phyloP scores from a whole-genome alignment of 2,888 invertebrate species.

The Morpho achilles region DNA sequence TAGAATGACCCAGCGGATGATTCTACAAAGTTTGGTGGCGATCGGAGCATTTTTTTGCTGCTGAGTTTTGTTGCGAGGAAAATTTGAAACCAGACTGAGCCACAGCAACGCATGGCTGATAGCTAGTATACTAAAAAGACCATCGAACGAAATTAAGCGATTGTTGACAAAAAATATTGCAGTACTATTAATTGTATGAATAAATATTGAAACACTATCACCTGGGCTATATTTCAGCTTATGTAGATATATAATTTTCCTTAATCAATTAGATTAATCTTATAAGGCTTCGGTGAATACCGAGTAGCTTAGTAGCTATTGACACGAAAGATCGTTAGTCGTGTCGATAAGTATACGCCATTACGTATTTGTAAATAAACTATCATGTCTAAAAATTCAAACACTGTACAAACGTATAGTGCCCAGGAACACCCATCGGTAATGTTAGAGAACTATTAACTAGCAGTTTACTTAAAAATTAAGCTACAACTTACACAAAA shows the following conservation, averaged over 20 bases:
- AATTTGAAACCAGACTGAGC: too few relatives aligned
- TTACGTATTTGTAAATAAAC: conserved; percentile 19
- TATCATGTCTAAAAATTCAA: conserved; percentile 24
- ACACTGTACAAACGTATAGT: conserved; percentile 34
- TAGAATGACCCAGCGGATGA: too few relatives aligned
- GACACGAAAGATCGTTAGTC: conserved; percentile 40
- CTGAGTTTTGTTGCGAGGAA: too few relatives aligned
- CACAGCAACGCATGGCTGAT: too few relatives aligned
- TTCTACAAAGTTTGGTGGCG: too few relatives aligned
- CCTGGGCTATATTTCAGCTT: conserved; percentile 23
- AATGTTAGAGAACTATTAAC: conserved; percentile 21
- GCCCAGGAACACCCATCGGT: conserved; percentile 49
- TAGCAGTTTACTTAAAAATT: background rate
- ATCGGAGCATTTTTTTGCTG: too few relatives aligned
- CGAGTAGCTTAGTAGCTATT: conserved; percentile 45
- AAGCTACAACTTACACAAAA: too few relatives aligned
- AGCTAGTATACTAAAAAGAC: too few relatives aligned
- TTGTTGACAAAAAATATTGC: background rate
- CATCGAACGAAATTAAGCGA: too few relatives aligned
- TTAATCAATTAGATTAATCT: conserved; percentile 71
- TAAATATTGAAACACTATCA: conserved; percentile 6
- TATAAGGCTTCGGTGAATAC: conserved; percentile 59
- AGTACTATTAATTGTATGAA: conserved; percentile 3
- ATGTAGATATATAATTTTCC: conserved; percentile 36
- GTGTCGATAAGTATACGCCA: conserved; percentile 15